These are phyloP conservation scores for Drosophila infuscata DNA, from an alignment of 2,888 invertebrate species.

Conservation along the genomic window DNA sequence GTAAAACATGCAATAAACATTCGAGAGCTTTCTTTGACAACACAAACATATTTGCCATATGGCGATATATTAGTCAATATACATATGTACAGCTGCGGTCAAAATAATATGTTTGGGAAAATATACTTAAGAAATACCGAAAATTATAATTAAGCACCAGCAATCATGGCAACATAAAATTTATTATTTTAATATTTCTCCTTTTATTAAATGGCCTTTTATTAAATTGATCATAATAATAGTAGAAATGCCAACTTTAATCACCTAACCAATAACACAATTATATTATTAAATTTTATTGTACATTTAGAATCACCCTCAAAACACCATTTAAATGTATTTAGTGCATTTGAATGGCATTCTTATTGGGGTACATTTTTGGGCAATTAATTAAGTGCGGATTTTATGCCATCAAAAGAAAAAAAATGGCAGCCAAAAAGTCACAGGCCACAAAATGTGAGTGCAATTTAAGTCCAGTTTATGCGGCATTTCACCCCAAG, in stretches of 20 bases:
- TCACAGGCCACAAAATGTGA: conserved; percentile 30
- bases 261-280: conserved; percentile 2
- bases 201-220: background rate
- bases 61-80: background rate
- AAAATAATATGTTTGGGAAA: background rate
- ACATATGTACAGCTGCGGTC: background rate
- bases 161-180: background rate
- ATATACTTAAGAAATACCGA: no score
- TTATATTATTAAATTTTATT: no score
- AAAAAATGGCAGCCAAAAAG: conserved; percentile 24
- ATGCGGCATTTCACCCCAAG: conserved; percentile 61
- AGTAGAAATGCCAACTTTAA: conserved; percentile 27
- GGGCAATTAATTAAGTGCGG: conserved; percentile 51
- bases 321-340: conserved; percentile 35
- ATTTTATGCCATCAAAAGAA: conserved; percentile 3
- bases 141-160: no score
- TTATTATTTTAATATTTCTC: background rate
- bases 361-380: conserved; percentile 20
- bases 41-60: conserved; percentile 18
- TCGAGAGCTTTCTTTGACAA: conserved; percentile 42
- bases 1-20: conserved; percentile 68
- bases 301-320: conserved; percentile 7
- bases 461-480: conserved; percentile 19
- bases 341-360: conserved; percentile 38
- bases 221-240: background rate